Evolutionary conservation across 2,113 vertebrate genomes (phyloP), one percentile per base, ranked within the genome.

Genomic region (Sylvietta virens): DNA sequence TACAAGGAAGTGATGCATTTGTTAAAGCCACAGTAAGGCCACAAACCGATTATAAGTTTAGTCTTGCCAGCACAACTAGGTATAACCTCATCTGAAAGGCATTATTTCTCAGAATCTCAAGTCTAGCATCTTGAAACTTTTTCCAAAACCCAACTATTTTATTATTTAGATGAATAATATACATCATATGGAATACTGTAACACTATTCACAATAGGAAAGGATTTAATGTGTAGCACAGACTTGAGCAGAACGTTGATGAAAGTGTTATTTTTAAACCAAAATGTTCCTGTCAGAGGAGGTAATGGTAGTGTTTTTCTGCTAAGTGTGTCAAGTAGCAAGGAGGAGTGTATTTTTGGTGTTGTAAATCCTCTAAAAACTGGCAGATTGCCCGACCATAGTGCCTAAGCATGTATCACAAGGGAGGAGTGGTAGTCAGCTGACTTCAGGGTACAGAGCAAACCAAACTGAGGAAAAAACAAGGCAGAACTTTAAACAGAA

Each of bases 251-350:
- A 77, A 80, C 4, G 3, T 28, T 66, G 47, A 24, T 93, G 33
- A 81, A 91, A 90, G 65, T 44, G 47, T 62, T 90, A 93, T 83
- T 96, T 90, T 96, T 90, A 88, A 95, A 92, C 22, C 23, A 80
- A 85, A 92, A 47, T 24, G 51, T 88, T 67, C 60, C 67, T 50
- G 27, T 58, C 40, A 64, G 47, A 91, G 20, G 39, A 88, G 60
- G 67, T 74, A 94, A 93, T 88, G 83, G 76, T 77, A 88, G 47
- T 90, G 85, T 53, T 83, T 88, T 88, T 86, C 71, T 92, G 51
- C 64, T 94, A 95, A 88, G 86, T 93, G 80, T 94, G 88, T 95
- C 92, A 88, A 90, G 88, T 78, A 94, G 92, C 67, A 92, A 94
- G 64, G 77, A 96, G 83, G 71, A 93, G 71, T 61, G 0, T 83